Conservation (phyloP, 2,888 invertebrate species). For the Thalpophila matura region DNA sequence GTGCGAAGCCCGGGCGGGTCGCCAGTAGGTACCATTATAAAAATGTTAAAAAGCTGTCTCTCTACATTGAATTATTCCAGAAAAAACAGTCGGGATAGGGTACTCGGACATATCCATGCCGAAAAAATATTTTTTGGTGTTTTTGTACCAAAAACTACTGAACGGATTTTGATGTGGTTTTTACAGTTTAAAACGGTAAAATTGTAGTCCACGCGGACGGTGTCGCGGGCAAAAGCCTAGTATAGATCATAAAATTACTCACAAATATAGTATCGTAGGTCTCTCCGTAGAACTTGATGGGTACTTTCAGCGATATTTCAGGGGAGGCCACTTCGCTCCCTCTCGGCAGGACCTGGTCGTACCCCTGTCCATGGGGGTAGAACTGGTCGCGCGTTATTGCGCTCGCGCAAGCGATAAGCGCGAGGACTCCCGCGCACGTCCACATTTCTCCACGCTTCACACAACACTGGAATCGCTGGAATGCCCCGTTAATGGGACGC, state of each 20-base stretch:
- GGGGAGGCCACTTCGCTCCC: conserved; percentile 92
- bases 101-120: no score
- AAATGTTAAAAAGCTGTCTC: no score
- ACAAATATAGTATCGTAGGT: conserved; percentile 95
- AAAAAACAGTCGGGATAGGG: no score
- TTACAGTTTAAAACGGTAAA: no score
- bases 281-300: conserved; percentile 95
- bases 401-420: conserved; percentile 75
- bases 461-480: conserved; percentile 73
- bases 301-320: conserved; percentile 92
- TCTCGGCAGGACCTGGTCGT: conserved; percentile 89
- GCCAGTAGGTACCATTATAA: no score
- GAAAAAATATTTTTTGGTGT: no score
- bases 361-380: conserved; percentile 91
- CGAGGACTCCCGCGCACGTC: conserved; percentile 83
- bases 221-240: no score
- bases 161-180: no score
- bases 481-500: conserved; percentile 56
- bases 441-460: conserved; percentile 76
- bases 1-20: no score
- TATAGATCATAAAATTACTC: conserved; percentile 88
- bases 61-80: no score
- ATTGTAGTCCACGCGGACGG: no score
- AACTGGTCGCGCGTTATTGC: conserved; percentile 90
- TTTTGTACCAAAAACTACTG: no score